phyloP scores from a whole-genome alignment of 2,797 vertebrate genomes.

The Cygnus olor region DNA sequence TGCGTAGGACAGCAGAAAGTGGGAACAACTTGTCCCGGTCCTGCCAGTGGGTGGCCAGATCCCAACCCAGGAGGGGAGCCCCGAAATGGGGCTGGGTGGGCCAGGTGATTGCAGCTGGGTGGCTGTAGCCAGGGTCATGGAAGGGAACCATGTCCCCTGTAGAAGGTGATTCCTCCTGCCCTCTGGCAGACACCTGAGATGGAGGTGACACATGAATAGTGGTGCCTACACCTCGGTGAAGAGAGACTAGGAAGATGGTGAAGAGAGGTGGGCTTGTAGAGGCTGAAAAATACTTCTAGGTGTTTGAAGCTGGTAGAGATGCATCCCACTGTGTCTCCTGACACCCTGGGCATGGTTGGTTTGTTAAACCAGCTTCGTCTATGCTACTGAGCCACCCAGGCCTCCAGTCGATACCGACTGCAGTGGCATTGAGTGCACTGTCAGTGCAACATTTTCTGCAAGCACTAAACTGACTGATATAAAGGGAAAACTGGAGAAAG shows the following conservation, averaged over 20 bases:
- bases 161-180: background rate
- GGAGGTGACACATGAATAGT: background rate
- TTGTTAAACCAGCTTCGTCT: background rate
- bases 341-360: accelerated
- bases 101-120: background rate
- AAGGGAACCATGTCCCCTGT: background rate
- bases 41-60: background rate
- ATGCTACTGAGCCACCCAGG: background rate
- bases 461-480: background rate
- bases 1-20: background rate
- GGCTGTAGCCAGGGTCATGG: background rate
- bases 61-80: background rate
- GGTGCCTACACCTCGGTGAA: background rate
- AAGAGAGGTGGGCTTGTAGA: background rate
- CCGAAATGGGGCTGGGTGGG: background rate
- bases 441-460: background rate
- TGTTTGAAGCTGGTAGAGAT: background rate
- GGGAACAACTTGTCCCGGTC: background rate
- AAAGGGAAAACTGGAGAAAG: background rate
- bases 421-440: background rate
- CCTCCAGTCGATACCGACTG: background rate
- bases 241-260: background rate
- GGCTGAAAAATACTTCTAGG: background rate
- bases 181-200: background rate
- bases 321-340: background rate